These are phyloP conservation scores for Cladopsammia gracilis DNA, from an alignment of 64 coral and sea anemone genomes.

Conservation along the genomic window DNA sequence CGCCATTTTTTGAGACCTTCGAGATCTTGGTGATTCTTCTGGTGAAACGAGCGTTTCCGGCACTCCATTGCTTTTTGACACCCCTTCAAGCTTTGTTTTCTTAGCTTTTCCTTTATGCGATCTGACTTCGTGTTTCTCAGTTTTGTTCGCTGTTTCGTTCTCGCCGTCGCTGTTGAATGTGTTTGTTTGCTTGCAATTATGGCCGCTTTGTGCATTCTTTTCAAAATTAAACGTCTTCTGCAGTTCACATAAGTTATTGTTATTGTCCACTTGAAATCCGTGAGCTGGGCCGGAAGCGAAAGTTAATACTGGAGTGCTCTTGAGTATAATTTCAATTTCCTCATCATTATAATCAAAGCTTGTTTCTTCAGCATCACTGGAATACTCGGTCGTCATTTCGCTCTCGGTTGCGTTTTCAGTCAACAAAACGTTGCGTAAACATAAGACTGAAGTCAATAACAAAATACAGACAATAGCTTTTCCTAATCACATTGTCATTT, in stretches of 20 bases:
- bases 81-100: neutral
- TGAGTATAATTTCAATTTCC: neutral
- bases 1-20: neutral
- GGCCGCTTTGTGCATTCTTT: neutral
- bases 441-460: neutral
- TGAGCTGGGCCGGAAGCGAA: neutral
- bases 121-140: neutral
- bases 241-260: neutral
- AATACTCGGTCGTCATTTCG: neutral
- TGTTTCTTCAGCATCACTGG: neutral
- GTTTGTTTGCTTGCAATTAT: slow-evolving; percentile 22
- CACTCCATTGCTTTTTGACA: neutral
- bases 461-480: slow-evolving; percentile 33
- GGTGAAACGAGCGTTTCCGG: neutral
- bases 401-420: neutral
- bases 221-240: neutral
- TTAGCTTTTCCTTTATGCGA: neutral
- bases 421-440: slow-evolving; percentile 6
- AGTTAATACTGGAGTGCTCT: neutral
- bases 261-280: neutral
- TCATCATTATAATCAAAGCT: neutral
- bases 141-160: neutral
- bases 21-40: neutral
- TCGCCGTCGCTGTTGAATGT: neutral
- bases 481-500: slow-evolving; percentile 1